Evolutionary conservation across 2,888 invertebrate species (phyloP).

Genomic region (Griposia aprilina): DNA sequence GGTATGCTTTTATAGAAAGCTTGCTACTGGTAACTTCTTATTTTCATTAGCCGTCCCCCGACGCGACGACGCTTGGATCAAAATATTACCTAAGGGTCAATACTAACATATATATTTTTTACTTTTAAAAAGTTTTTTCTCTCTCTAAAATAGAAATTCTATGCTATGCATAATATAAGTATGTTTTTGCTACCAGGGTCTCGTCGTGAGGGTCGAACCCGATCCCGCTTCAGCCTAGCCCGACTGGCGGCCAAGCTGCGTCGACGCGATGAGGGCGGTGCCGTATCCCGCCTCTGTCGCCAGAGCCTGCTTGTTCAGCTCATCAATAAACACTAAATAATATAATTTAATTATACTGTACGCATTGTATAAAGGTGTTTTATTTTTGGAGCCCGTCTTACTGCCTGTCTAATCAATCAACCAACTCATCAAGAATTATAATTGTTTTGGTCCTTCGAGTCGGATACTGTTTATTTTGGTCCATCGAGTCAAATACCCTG

Average conservation of each 20-base stretch:
- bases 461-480: not conserved
- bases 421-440: not conserved
- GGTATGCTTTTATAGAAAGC: too few relatives aligned
- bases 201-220: slow-evolving; percentile 69
- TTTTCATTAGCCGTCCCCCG: too few relatives aligned
- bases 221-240: slow-evolving; percentile 85
- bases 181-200: slow-evolving; percentile 27
- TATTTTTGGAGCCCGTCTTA: slow-evolving; percentile 17
- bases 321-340: slow-evolving; percentile 80
- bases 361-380: slow-evolving; percentile 53
- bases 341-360: slow-evolving; percentile 48
- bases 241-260: slow-evolving; percentile 84
- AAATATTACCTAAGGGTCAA: too few relatives aligned
- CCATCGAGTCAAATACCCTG: not conserved
- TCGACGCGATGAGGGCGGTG: slow-evolving; percentile 90
- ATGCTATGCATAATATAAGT: not conserved
- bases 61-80: too few relatives aligned
- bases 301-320: slow-evolving; percentile 93
- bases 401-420: too few relatives aligned
- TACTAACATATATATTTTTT: too few relatives aligned
- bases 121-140: not conserved
- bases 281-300: slow-evolving; percentile 93
- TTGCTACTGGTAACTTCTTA: too few relatives aligned
- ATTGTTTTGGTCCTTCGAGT: not conserved
- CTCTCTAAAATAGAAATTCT: not conserved